These are phyloP conservation scores for Peromyscus eremicus DNA, from an alignment of 2,797 vertebrate genomes.

Conservation along the genomic window DNA sequence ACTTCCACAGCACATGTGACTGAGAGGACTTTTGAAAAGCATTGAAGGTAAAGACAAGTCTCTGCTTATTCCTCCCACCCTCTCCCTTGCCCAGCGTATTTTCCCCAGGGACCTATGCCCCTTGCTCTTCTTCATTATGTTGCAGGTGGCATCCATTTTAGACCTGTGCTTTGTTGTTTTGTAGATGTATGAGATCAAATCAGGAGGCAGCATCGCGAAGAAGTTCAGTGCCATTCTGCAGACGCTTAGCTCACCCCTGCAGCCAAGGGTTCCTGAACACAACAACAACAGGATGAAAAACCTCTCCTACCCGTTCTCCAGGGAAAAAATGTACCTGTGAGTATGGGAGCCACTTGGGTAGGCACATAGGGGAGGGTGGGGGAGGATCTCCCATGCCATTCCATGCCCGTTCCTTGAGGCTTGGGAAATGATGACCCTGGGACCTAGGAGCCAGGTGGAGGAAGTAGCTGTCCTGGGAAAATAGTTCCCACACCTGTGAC, in stretches of 20 bases:
- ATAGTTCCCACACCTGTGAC: not conserved
- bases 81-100: not conserved
- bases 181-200: constrained; percentile 95
- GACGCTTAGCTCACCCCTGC: constrained; percentile 92
- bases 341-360: constrained; percentile 76
- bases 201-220: constrained; percentile 91
- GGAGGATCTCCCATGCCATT: not conserved
- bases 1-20: not conserved
- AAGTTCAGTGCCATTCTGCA: constrained; percentile 89
- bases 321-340: constrained; percentile 98
- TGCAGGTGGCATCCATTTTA: not conserved
- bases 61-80: not conserved
- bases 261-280: constrained; percentile 92
- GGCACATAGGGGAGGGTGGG: accelerated
- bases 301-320: constrained; percentile 95
- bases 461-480: not conserved
- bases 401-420: not conserved
- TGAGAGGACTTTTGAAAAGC: not conserved
- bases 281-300: constrained; percentile 90
- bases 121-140: not conserved
- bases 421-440: not conserved
- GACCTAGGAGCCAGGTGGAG: not conserved
- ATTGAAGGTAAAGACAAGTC: not conserved
- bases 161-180: constrained; percentile 62
- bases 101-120: not conserved